A percentile compares a stretch with the other conserved stretches of the same genome.
phyloP scores from a whole-genome alignment of 1,140 invertebrate species.

The Araneus ventricosus region DNA sequence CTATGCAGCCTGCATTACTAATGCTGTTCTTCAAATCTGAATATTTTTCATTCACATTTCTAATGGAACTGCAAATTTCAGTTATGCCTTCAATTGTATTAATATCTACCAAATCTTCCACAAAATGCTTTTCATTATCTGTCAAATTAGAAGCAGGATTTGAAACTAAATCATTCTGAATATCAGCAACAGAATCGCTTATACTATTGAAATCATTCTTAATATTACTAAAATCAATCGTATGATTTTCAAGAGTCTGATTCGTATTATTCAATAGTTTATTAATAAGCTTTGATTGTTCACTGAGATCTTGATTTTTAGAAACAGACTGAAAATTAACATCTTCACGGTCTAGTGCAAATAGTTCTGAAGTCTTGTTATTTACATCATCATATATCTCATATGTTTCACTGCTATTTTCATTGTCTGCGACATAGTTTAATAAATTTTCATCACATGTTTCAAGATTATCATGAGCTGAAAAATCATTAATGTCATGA shows the following conservation, averaged over 20 bases:
- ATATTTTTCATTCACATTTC: no score
- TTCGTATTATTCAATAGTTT: not conserved
- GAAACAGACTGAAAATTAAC: not conserved
- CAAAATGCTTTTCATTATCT: not conserved
- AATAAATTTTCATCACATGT: no score
- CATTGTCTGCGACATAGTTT: no score
- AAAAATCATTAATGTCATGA: no score
- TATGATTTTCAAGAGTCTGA: not conserved
- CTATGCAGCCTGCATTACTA: no score
- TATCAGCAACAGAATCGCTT: not conserved
- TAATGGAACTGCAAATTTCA: no score
- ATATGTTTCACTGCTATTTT: not conserved
- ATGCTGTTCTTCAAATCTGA: no score
- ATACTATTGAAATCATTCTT: not conserved
- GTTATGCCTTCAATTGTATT: not conserved
- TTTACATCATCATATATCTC: not conserved
- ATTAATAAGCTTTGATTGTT: not conserved
- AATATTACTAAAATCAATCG: not conserved
- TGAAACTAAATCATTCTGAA: not conserved
- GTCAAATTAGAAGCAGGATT: not conserved
- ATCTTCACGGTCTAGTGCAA: not conserved
- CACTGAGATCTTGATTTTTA: not conserved
- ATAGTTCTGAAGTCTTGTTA: not conserved
- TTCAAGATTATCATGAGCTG: no score
- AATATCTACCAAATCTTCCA: not conserved